phyloP scores from a whole-genome alignment of 2,888 invertebrate genomes.

The Cecidostiba fungosa region DNA sequence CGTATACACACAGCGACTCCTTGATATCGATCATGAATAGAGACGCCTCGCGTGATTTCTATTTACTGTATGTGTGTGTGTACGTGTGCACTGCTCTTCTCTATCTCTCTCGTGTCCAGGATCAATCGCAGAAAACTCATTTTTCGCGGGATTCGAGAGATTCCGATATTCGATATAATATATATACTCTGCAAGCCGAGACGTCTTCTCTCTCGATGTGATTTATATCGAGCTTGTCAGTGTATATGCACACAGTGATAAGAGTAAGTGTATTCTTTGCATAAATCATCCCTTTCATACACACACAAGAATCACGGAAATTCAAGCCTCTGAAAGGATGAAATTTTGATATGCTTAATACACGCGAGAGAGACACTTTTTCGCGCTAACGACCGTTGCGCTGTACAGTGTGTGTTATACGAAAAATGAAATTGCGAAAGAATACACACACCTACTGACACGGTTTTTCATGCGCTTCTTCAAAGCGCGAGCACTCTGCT shows the following conservation, averaged over 20 bases:
- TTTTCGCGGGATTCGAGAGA: constrained; percentile 7
- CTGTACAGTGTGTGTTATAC: neutral
- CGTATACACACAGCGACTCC: neutral
- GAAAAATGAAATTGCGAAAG: neutral
- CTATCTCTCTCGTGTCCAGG: constrained; percentile 17
- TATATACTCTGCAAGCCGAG: neutral
- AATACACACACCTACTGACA: constrained; percentile 34
- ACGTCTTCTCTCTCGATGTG: neutral
- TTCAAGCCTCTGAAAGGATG: neutral
- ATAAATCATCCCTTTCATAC: neutral
- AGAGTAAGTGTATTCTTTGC: neutral
- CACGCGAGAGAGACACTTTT: neutral
- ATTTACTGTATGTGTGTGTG: neutral
- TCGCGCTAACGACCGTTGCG: neutral
- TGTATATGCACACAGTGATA: neutral
- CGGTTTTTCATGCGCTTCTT: neutral
- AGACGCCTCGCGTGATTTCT: constrained; percentile 29
- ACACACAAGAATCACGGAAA: neutral
- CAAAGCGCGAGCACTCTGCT: neutral
- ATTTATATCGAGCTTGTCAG: neutral
- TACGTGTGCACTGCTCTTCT: too few relatives aligned
- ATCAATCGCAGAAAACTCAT: constrained; percentile 5
- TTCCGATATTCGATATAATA: neutral
- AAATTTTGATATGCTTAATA: neutral
- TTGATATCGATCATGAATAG: constrained; percentile 23